Evolutionary conservation across 2,888 invertebrate genomes (phyloP), one percentile per base, ranked within the genome.

Genomic region (Drosophila borealis): DNA sequence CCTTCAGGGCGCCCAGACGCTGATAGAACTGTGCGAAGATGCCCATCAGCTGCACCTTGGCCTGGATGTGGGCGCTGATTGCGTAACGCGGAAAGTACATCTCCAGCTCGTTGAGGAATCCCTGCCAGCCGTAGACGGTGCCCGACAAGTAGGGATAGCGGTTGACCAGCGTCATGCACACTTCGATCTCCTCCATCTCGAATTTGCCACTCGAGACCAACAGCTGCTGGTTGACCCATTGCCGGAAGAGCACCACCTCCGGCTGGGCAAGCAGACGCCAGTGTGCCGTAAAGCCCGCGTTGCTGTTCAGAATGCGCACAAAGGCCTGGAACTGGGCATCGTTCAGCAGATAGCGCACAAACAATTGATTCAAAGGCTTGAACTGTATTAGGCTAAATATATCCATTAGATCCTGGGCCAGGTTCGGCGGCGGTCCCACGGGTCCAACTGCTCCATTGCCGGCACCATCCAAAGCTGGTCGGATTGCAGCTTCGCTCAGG

Each of bases 241-340:
- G 68, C 13, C 70, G 70, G 44, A 92, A 82, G 10, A 61, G 60
- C 4, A 83, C 65, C 11, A 91, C 59, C 62, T 91, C 92, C 4
- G 92, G 91, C 57, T 91, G 92, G 3, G 80, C 72, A 2, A 73
- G 68, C 17, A 92, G 65, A 19, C 86, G 72, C 76, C 81, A 81
- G 3, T 80, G 71, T 10, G 88, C 85, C 3, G 70, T 74, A 46
- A 73, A 81, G 4, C 82, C 89, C 3, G 78, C 86, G 8, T 81
- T 75, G 48, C 89, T 86, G 54, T 89, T 89, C 11, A 91, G 49
- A 41, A 85, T 83, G 5, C 91, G 81, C n/a, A 91, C 79, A 53
- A 92, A 80, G 2, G 78, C 78, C 70, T 92, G 91, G 53, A 92
- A 92, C 78, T 91, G 78, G 5, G 70, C 80, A 74, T 91, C 91